Conservation (phyloP, 2,888 invertebrate species). For the Gerris lacustris region DNA sequence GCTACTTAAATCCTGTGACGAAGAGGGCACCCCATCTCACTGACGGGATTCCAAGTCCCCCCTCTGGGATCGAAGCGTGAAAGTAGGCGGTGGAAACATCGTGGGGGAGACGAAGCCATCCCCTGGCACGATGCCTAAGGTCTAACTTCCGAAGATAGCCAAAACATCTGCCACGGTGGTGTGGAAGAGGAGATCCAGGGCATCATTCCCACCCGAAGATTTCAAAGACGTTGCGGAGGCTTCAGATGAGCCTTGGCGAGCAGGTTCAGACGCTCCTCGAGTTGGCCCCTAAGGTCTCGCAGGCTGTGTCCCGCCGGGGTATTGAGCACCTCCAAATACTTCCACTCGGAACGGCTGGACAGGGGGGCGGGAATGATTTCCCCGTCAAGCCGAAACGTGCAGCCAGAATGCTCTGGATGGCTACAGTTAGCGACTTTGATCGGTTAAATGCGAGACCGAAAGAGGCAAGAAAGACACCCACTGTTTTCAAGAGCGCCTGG, state of each 20-base stretch:
- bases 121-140: no score
- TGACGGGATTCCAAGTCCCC: no score
- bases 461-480: neutral
- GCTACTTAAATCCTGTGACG: no score
- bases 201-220: slow-evolving; percentile 35
- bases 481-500: neutral
- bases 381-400: slow-evolving; percentile 19
- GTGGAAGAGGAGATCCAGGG: slow-evolving; percentile 35
- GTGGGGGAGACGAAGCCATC: no score
- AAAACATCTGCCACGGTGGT: slow-evolving; percentile 32
- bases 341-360: slow-evolving; percentile 28
- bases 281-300: slow-evolving; percentile 27
- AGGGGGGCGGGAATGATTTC: slow-evolving; percentile 28
- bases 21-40: no score
- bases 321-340: slow-evolving; percentile 34
- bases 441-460: slow-evolving; percentile 18
- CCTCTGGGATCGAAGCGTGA: no score
- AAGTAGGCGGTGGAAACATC: no score
- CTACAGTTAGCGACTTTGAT: slow-evolving; percentile 32
- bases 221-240: slow-evolving; percentile 36
- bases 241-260: slow-evolving; percentile 35
- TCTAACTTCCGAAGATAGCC: slow-evolving; percentile 32
- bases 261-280: slow-evolving; percentile 31
- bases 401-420: slow-evolving; percentile 32
- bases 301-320: slow-evolving; percentile 29